Conservation (phyloP, 2,888 invertebrate genomes). For the Ectemnius cavifrons region DNA sequence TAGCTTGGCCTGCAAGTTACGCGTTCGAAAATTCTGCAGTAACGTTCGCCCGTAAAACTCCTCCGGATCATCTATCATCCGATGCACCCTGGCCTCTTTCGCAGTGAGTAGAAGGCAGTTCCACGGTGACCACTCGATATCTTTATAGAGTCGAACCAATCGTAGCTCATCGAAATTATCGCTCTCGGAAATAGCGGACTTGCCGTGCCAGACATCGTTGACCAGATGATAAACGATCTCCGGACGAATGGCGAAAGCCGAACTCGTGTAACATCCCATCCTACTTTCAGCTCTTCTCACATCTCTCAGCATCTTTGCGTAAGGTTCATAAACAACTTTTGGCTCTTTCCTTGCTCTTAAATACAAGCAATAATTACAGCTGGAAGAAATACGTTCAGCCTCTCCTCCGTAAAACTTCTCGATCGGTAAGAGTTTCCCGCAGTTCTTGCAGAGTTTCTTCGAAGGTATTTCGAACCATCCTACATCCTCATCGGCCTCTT, state of each 20-base stretch:
- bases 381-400: slow-evolving; percentile 20
- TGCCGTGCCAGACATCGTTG: slow-evolving; percentile 93
- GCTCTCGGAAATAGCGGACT: slow-evolving; percentile 90
- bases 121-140: slow-evolving; percentile 95
- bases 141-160: slow-evolving; percentile 88
- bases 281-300: slow-evolving; percentile 77
- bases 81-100: slow-evolving; percentile 88
- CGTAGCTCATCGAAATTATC: slow-evolving; percentile 86
- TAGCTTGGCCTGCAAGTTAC: slow-evolving; percentile 84
- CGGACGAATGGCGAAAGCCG: slow-evolving; percentile 89
- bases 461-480: neutral
- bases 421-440: slow-evolving; percentile 38
- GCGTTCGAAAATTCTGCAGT: slow-evolving; percentile 82
- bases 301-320: slow-evolving; percentile 84
- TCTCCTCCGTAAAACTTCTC: slow-evolving; percentile 44
- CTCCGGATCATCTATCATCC: slow-evolving; percentile 76
- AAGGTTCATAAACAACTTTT: slow-evolving; percentile 79
- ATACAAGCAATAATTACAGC: slow-evolving; percentile 46
- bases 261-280: slow-evolving; percentile 82
- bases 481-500: slow-evolving; percentile 16
- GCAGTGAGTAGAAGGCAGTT: slow-evolving; percentile 92
- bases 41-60: slow-evolving; percentile 84
- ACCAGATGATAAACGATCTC: slow-evolving; percentile 90
- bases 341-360: slow-evolving; percentile 31
- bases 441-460: slow-evolving; percentile 39